These are phyloP conservation scores for Silurus glanis DNA, from an alignment of 2,113 vertebrate species.

Conservation along the genomic window DNA sequence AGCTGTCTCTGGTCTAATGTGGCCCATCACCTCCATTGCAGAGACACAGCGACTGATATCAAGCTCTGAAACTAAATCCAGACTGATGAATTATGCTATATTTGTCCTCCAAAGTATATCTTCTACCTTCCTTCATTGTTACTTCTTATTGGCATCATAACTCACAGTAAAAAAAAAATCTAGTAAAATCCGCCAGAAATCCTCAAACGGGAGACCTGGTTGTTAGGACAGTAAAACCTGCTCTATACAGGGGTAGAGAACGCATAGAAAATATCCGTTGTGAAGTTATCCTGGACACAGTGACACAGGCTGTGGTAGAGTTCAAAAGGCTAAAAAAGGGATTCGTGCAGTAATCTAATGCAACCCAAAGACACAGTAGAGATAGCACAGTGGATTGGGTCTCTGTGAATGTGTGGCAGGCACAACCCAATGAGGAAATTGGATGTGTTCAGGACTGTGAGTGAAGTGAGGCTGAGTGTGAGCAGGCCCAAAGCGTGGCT, in stretches of 20 bases:
- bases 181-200: slow-evolving; percentile 15
- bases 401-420: slow-evolving; percentile 33
- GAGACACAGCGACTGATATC: slow-evolving; percentile 30
- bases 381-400: slow-evolving; percentile 29
- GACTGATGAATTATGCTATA: slow-evolving; percentile 26
- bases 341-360: slow-evolving; percentile 42
- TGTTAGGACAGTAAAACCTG: slow-evolving; percentile 20
- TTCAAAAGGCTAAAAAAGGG: slow-evolving; percentile 38
- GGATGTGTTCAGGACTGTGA: slow-evolving; percentile 44
- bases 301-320: neutral
- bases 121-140: slow-evolving; percentile 32
- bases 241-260: neutral
- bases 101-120: slow-evolving; percentile 13
- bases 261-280: neutral
- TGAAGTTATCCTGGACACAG: slow-evolving; percentile 12
- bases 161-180: slow-evolving; percentile 32
- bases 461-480: slow-evolving; percentile 38
- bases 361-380: slow-evolving; percentile 38
- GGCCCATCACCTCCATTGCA: slow-evolving; percentile 51
- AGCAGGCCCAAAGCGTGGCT: slow-evolving; percentile 47
- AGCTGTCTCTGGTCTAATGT: slow-evolving; percentile 60
- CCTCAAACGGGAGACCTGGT: slow-evolving; percentile 23
- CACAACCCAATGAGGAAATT: slow-evolving; percentile 48
- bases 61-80: slow-evolving; percentile 41
- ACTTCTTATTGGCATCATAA: slow-evolving; percentile 46